Conservation (phyloP, 2,797 vertebrate genomes). For the Otolemur crassicaudatus region DNA sequence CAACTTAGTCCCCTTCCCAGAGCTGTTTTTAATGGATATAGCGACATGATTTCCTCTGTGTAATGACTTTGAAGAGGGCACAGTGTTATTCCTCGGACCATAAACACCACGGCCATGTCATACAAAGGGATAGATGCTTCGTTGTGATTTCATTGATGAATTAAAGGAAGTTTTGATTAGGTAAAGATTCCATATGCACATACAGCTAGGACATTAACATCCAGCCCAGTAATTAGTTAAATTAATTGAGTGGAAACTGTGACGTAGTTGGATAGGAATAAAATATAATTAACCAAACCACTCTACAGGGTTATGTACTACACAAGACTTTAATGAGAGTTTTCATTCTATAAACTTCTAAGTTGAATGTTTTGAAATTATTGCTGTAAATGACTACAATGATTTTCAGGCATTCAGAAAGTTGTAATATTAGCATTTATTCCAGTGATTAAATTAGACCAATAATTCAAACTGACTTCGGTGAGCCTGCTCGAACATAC, state of each 20-base stretch:
- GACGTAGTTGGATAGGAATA: neutral
- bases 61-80: neutral
- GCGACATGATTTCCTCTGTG: neutral
- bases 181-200: neutral
- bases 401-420: constrained; percentile 10
- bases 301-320: neutral
- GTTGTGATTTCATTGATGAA: neutral
- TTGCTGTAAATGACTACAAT: neutral
- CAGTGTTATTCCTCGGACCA: neutral
- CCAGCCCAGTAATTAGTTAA: neutral
- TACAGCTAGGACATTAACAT: neutral
- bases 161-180: neutral
- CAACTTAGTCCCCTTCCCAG: neutral
- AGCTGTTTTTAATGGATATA: neutral
- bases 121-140: neutral
- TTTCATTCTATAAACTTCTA: neutral
- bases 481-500: neutral
- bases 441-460: neutral
- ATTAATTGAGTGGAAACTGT: neutral
- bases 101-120: neutral
- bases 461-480: neutral
- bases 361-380: neutral
- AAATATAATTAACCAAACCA: neutral
- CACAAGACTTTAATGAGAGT: neutral
- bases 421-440: neutral